Evolutionary conservation across 1,140 invertebrate genomes (phyloP).

Genomic region (Drosophila pruinosa): DNA sequence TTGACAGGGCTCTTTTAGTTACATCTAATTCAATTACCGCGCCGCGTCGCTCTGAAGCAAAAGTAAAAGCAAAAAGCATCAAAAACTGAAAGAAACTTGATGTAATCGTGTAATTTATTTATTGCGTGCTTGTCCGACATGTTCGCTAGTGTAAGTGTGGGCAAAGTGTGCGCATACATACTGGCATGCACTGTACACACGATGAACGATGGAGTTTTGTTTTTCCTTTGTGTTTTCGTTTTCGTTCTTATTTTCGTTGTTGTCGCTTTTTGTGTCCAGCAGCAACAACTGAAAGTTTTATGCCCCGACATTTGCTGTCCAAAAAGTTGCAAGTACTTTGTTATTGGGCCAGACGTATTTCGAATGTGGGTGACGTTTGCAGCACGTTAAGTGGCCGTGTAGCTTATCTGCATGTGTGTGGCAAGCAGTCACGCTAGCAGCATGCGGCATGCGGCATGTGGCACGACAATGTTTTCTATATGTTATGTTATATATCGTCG

Average conservation of each 20-base stretch:
- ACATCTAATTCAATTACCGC: conserved; percentile 60
- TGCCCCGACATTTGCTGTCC: neutral
- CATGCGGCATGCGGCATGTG: neutral
- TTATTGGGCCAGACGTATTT: neutral
- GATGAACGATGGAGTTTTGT: conserved; percentile 9
- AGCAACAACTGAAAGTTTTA: neutral
- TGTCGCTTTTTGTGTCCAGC: neutral
- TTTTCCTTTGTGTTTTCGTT: neutral
- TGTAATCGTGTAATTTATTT: conserved; percentile 79
- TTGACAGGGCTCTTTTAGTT: conserved; percentile 13
- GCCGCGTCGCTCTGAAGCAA: neutral
- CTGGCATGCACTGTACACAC: neutral
- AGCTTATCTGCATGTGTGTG: conserved; percentile 12
- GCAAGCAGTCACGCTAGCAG: conserved; percentile 1
- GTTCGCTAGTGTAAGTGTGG: neutral
- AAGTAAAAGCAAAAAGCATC: conserved; percentile 19
- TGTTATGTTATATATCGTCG: too few relatives aligned
- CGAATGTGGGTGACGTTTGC: neutral
- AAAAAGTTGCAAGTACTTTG: conserved; percentile 24
- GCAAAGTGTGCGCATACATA: neutral
- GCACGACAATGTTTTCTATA: too few relatives aligned
- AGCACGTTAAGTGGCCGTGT: neutral
- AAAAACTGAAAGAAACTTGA: conserved; percentile 30
- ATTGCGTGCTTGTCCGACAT: conserved; percentile 71
- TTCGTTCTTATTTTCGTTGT: neutral